Conservation (phyloP, 2,113 vertebrate species). For the Pseudorectes ferrugineus region DNA sequence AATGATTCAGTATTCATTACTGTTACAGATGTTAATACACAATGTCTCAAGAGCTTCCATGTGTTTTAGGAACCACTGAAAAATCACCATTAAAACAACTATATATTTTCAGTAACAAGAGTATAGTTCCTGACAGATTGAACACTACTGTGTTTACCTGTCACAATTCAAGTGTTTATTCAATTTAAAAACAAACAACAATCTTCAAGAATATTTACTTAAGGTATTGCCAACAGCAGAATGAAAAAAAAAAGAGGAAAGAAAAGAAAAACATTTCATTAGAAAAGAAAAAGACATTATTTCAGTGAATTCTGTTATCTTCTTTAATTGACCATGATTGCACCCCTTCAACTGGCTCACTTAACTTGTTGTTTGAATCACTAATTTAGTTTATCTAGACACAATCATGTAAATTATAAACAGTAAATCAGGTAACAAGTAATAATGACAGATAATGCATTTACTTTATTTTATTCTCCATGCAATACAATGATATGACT, state of each 20-base stretch:
- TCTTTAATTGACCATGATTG: conserved; percentile 30
- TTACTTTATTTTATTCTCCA: conserved; percentile 10
- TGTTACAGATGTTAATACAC: neutral
- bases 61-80: neutral
- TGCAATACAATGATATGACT: neutral
- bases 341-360: conserved; percentile 15
- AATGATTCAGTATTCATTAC: neutral
- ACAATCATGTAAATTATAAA: conserved; percentile 36
- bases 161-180: neutral
- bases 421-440: conserved; percentile 47
- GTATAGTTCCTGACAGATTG: neutral
- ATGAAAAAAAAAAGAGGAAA: neutral
- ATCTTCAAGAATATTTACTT: conserved; percentile 27
- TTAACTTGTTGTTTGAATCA: conserved; percentile 32
- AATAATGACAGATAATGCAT: conserved; percentile 40
- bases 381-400: conserved; percentile 48
- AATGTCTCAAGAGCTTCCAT: neutral
- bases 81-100: neutral
- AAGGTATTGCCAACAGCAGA: neutral
- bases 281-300: conserved; percentile 28
- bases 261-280: neutral
- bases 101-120: neutral
- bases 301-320: neutral
- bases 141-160: neutral
- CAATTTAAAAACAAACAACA: neutral